Conservation (phyloP, 1,140 invertebrate genomes). For the Apocrypta bakeri region DNA sequence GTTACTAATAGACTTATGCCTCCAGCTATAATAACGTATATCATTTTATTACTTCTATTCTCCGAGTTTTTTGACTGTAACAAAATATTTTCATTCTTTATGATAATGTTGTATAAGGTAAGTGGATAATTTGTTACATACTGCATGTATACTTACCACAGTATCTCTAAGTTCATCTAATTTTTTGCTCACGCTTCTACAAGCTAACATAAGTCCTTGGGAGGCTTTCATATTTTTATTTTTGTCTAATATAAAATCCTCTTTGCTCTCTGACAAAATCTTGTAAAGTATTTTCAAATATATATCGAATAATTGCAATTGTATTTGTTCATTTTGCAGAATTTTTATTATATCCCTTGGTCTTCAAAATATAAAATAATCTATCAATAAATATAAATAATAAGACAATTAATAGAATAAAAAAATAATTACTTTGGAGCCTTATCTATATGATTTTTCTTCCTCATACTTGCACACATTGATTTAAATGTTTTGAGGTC, state of each 20-base stretch:
- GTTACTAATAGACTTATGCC: not conserved
- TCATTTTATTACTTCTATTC: not conserved
- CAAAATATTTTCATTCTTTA: not conserved
- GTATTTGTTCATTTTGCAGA: not conserved
- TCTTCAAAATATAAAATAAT: not conserved
- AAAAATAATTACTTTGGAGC: conserved; percentile 2
- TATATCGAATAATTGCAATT: conserved; percentile 27
- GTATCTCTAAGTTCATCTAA: conserved; percentile 1
- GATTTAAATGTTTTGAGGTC: conserved; percentile 4
- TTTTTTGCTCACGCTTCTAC: not conserved
- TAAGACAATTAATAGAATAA: not conserved
- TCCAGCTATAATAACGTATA: not conserved
- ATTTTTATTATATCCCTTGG: conserved; percentile 5
- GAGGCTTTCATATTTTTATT: conserved; percentile 42
- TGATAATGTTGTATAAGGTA: not conserved
- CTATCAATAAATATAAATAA: too few species aligned
- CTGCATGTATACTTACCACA: not conserved
- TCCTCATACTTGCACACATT: conserved; percentile 21
- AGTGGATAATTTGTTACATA: not conserved
- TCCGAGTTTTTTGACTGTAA: conserved; percentile 19
- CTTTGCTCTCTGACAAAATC: not conserved
- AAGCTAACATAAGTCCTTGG: conserved; percentile 9
- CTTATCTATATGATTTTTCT: not conserved
- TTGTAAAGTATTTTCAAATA: conserved; percentile 14
- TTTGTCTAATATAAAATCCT: conserved; percentile 30